Evolutionary conservation across 2,797 vertebrate species (phyloP).

Genomic region (Rhabdomys pumilio): DNA sequence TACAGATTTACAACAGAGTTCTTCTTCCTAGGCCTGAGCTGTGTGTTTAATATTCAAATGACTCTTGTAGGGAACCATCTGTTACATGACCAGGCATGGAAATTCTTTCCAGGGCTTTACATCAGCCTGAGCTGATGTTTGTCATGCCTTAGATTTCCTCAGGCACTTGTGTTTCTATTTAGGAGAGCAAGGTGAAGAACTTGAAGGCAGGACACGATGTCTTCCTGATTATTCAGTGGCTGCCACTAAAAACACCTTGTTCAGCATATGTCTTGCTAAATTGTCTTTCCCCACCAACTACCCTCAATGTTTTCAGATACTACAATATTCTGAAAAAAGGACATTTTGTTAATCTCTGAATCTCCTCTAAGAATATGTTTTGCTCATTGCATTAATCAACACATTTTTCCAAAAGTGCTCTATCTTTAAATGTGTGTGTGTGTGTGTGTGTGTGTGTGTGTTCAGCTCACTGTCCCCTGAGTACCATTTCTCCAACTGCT

Average conservation of each 20-base stretch:
- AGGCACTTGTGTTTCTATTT: slow-evolving; percentile 75
- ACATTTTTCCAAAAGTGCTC: slow-evolving; percentile 48
- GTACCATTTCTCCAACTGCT: background rate
- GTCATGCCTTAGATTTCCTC: slow-evolving; percentile 74
- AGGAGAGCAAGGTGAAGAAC: slow-evolving; percentile 78
- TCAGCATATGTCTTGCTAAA: slow-evolving; percentile 76
- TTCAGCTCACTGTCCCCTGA: background rate
- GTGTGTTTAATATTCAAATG: slow-evolving; percentile 82
- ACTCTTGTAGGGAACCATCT: slow-evolving; percentile 81
- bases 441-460: background rate
- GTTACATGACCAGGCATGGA: slow-evolving; percentile 79
- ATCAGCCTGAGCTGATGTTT: slow-evolving; percentile 63
- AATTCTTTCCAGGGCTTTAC: slow-evolving; percentile 79
- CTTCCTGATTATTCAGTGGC: slow-evolving; percentile 71
- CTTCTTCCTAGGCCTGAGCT: slow-evolving; percentile 69
- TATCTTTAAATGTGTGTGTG: slow-evolving; percentile 29
- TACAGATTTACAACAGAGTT: slow-evolving; percentile 79
- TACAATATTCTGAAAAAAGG: slow-evolving; percentile 56
- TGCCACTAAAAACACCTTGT: slow-evolving; percentile 73
- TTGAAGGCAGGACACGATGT: slow-evolving; percentile 70
- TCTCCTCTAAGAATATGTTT: slow-evolving; percentile 62
- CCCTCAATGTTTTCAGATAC: slow-evolving; percentile 65
- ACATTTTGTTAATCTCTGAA: slow-evolving; percentile 57
- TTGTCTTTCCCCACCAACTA: slow-evolving; percentile 70
- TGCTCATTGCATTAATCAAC: slow-evolving; percentile 62